A percentile compares a stretch with the other conserved stretches of the same genome.
Conservation (phyloP, 1,140 invertebrate genomes). For the Scaptodrosophila lebanonensis region DNA sequence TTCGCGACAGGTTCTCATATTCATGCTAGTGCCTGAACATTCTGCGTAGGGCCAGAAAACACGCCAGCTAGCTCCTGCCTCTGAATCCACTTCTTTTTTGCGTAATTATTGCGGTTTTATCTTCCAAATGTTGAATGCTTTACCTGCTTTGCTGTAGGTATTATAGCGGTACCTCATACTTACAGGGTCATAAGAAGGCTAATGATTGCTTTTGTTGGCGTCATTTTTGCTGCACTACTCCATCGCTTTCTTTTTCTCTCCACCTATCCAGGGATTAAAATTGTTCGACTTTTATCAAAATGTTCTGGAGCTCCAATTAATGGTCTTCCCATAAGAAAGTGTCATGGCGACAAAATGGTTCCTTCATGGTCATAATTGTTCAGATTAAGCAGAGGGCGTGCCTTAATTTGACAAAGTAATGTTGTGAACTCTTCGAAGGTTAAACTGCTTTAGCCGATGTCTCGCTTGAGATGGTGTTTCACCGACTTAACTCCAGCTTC, state of each 20-base stretch:
- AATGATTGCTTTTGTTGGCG: too few species aligned
- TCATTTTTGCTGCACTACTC: too few species aligned
- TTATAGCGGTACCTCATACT: neutral
- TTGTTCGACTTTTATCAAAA: neutral
- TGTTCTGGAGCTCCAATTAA: slow-evolving; percentile 41
- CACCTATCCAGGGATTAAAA: neutral
- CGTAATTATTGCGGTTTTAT: neutral
- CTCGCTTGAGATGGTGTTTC: slow-evolving; percentile 33
- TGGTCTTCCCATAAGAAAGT: slow-evolving; percentile 65
- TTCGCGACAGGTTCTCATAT: too few species aligned
- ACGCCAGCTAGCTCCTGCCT: neutral
- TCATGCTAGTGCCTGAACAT: too few species aligned
- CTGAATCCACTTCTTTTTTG: neutral
- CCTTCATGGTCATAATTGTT: slow-evolving; percentile 46
- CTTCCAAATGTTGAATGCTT: neutral
- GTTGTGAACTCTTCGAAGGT: slow-evolving; percentile 44
- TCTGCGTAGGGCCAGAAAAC: too few species aligned
- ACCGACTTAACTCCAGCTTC: too few species aligned
- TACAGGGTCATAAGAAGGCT: too few species aligned
- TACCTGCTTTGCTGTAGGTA: neutral
- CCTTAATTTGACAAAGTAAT: slow-evolving; percentile 38
- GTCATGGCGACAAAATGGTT: slow-evolving; percentile 50
- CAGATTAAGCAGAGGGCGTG: too few species aligned
- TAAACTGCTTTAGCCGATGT: slow-evolving; percentile 23
- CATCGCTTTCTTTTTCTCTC: neutral